Evolutionary conservation across 2,888 invertebrate genomes (phyloP).

Genomic region (Drosophila phalerata): DNA sequence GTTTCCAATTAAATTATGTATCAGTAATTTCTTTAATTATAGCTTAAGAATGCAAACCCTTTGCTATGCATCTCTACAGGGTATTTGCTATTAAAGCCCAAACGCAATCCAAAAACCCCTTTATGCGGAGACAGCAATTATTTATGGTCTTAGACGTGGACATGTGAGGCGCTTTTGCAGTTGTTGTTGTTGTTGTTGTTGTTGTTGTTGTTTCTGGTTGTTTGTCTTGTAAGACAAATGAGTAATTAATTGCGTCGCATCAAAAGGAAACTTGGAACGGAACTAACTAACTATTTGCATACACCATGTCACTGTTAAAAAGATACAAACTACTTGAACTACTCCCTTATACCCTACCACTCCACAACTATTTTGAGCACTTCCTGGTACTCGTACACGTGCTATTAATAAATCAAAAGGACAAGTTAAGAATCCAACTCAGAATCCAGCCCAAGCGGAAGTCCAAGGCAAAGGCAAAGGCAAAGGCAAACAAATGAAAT

Average conservation of each 20-base stretch:
- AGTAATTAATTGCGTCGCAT: conserved; percentile 84
- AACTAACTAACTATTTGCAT: conserved; percentile 74
- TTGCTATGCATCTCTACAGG: conserved; percentile 11
- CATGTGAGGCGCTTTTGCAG: conserved; percentile 55
- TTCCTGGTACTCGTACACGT: conserved; percentile 44
- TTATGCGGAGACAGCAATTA: conserved; percentile 66
- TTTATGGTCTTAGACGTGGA: conserved; percentile 75
- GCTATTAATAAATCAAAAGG: conserved; percentile 82
- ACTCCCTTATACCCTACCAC: background rate
- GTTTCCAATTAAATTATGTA: background rate
- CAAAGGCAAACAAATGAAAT: conserved; percentile 74
- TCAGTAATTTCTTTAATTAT: background rate
- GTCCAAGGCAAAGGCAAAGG: conserved; percentile 51
- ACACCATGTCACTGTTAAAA: conserved; percentile 61
- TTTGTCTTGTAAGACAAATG: conserved; percentile 85
- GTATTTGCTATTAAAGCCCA: conserved; percentile 2
- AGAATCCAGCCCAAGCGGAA: conserved; percentile 40
- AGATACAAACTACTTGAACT: conserved; percentile 31
- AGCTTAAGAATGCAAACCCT: background rate
- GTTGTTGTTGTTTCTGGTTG: conserved; percentile 38
- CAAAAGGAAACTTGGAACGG: conserved; percentile 78
- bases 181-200: conserved; percentile 16
- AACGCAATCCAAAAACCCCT: conserved; percentile 9
- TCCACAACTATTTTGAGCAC: background rate
- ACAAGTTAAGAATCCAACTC: conserved; percentile 57